phyloP scores from a whole-genome alignment of 2,797 vertebrate genomes.

The Falco rusticolus region DNA sequence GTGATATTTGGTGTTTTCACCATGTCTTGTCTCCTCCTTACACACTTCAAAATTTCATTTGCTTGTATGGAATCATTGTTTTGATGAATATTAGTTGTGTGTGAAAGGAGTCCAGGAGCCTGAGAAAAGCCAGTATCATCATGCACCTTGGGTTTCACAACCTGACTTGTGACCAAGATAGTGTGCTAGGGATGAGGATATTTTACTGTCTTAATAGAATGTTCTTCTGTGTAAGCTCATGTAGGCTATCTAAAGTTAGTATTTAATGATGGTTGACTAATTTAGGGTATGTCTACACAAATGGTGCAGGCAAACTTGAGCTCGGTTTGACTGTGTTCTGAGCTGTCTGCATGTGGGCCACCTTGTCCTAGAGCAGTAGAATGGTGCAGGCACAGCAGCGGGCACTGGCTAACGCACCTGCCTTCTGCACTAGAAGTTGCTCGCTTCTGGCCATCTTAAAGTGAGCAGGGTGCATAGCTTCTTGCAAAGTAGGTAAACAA shows the following conservation, averaged over 20 bases:
- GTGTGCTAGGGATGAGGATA: conserved; percentile 27
- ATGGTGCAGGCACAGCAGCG: background rate
- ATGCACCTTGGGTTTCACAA: background rate
- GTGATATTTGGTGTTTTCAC: background rate
- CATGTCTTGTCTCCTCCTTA: background rate
- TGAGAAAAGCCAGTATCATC: background rate
- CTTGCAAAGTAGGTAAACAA: background rate
- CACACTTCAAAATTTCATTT: background rate
- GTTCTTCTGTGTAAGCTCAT: conserved; percentile 41
- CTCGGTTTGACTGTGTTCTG: background rate
- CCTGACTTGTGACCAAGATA: conserved; percentile 30
- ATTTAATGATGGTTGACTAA: conserved; percentile 30
- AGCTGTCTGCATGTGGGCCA: background rate
- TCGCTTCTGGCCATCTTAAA: background rate
- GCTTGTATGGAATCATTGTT: background rate
- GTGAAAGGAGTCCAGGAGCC: background rate
- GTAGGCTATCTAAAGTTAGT: conserved; percentile 49
- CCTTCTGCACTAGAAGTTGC: background rate
- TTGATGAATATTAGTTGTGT: background rate
- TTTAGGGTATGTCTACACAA: conserved; percentile 40
- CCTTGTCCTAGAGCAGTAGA: background rate
- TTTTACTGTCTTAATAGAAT: conserved; percentile 43
- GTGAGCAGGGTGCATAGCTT: background rate
- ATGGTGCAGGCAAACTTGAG: background rate
- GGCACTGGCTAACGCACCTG: rapidly evolving